These are phyloP conservation scores for Typhlichthys subterraneus DNA, from an alignment of 2,797 vertebrate species.

Conservation along the genomic window DNA sequence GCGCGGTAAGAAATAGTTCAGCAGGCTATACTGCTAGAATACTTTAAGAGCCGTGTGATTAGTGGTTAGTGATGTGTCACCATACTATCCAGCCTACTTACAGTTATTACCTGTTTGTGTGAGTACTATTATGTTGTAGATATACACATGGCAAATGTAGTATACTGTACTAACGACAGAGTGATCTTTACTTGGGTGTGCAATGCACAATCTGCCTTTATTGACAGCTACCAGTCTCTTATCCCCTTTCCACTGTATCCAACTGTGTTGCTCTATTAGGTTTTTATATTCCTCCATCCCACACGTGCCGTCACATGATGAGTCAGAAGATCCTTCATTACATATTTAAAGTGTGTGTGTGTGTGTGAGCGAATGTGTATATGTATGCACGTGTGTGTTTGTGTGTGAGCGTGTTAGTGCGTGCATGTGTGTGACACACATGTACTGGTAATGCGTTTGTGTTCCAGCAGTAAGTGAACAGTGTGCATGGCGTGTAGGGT, in stretches of 20 bases:
- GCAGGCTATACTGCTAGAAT: too few species aligned
- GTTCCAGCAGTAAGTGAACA: slow-evolving; percentile 29
- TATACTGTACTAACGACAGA: too few species aligned
- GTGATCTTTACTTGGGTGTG: neutral
- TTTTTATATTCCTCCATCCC: slow-evolving; percentile 9
- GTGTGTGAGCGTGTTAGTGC: neutral
- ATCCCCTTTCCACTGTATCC: too few species aligned
- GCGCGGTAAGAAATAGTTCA: too few species aligned
- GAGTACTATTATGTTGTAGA: too few species aligned
- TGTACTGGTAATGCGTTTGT: slow-evolving; percentile 6
- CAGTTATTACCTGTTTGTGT: neutral
- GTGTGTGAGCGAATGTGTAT: slow-evolving; percentile 15
- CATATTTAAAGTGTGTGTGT: slow-evolving; percentile 10
- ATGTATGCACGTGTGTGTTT: neutral
- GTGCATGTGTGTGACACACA: slow-evolving; percentile 30
- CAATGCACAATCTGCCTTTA: neutral
- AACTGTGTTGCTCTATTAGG: neutral
- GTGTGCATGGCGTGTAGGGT: slow-evolving; percentile 63
- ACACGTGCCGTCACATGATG: slow-evolving; percentile 21
- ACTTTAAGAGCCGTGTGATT: neutral
- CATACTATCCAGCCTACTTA: too few species aligned
- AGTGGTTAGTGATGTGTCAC: slow-evolving; percentile 6
- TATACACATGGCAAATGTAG: too few species aligned
- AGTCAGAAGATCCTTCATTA: slow-evolving; percentile 13
- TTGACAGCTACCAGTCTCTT: too few species aligned